Evolutionary conservation across 2,797 vertebrate species (phyloP).

Genomic region (Hirundo rustica): DNA sequence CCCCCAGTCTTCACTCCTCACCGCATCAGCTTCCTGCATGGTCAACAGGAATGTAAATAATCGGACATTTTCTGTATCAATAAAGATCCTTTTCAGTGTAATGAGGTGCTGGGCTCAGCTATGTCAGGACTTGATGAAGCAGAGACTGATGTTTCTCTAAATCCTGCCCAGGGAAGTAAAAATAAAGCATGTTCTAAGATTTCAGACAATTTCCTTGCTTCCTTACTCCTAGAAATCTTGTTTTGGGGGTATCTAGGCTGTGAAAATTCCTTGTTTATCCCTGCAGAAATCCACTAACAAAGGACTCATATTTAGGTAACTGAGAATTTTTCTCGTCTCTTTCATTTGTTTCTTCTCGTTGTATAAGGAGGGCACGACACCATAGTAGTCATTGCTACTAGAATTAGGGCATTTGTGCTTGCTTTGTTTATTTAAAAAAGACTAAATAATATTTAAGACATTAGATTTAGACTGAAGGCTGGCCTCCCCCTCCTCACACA

Average conservation of each 20-base stretch:
- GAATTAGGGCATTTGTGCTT: background rate
- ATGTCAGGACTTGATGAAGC: background rate
- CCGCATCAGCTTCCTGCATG: background rate
- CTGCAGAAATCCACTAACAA: constrained; percentile 14
- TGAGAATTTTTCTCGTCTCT: background rate
- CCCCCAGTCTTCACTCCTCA: background rate
- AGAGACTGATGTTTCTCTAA: background rate
- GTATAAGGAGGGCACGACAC: background rate
- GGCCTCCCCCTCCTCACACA: background rate
- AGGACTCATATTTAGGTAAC: background rate
- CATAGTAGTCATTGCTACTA: background rate
- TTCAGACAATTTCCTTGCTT: constrained; percentile 16
- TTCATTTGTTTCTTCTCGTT: background rate
- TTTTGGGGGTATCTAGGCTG: background rate
- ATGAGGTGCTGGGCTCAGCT: constrained; percentile 4
- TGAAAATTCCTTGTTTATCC: constrained; percentile 24
- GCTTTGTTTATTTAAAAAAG: background rate
- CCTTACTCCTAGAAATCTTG: background rate
- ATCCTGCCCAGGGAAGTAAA: constrained; percentile 11
- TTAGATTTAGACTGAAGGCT: background rate
- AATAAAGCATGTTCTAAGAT: constrained; percentile 7
- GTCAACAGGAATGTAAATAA: background rate
- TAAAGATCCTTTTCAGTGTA: background rate
- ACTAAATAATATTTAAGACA: background rate
- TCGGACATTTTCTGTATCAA: background rate